phyloP scores from a whole-genome alignment of 1,140 invertebrate genomes.

The Venustaconcha ellipsiformis region DNA sequence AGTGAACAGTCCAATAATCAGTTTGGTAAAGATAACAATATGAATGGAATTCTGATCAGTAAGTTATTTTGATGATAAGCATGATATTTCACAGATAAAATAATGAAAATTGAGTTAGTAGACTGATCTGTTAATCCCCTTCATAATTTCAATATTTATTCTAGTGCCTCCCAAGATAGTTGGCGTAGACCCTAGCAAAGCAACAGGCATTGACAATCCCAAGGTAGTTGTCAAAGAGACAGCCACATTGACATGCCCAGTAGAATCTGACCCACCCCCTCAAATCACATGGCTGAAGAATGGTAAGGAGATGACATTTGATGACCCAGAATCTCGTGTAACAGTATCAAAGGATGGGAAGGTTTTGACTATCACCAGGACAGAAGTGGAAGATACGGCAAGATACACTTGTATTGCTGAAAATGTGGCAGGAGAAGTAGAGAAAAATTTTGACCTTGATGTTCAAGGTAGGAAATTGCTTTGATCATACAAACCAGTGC shows the following conservation, averaged over 20 bases:
- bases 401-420: slow-evolving; percentile 70
- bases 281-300: slow-evolving; percentile 69
- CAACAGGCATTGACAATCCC: slow-evolving; percentile 25
- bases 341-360: slow-evolving; percentile 47
- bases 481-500: not conserved
- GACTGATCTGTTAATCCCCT: no score
- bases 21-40: no score
- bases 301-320: slow-evolving; percentile 38
- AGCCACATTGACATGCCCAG: slow-evolving; percentile 64
- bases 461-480: slow-evolving; percentile 53
- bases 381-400: slow-evolving; percentile 65
- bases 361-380: slow-evolving; percentile 50
- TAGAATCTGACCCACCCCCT: slow-evolving; percentile 68
- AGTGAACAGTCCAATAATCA: no score
- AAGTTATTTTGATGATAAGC: no score
- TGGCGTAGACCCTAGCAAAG: slow-evolving; percentile 13
- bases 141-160: not conserved
- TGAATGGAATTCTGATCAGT: no score
- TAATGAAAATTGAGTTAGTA: no score
- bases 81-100: no score
- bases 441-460: slow-evolving; percentile 59
- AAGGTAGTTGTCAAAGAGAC: slow-evolving; percentile 50
- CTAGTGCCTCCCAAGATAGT: slow-evolving; percentile 55
- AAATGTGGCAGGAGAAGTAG: slow-evolving; percentile 67
- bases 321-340: slow-evolving; percentile 31